Evolutionary conservation across 2,888 invertebrate species (phyloP).

Genomic region (Neoitamus cyanurus): DNA sequence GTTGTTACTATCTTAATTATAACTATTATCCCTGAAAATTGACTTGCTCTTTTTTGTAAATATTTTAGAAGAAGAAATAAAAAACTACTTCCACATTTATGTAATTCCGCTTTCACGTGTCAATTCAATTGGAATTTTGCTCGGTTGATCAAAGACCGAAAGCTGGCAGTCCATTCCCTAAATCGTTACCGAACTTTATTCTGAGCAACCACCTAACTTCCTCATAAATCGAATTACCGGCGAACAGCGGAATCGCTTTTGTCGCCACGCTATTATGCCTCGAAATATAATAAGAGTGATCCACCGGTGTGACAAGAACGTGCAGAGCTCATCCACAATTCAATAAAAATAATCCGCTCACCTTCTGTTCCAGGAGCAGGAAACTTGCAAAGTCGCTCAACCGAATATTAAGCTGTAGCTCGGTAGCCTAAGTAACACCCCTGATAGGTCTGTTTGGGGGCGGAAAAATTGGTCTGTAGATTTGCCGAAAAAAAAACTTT

Average conservation of each 20-base stretch:
- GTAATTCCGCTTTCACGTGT: background rate
- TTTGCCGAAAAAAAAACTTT: background rate
- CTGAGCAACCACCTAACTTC: background rate
- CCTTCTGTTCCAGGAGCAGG: background rate
- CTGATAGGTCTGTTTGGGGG: background rate
- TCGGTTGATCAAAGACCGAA: background rate
- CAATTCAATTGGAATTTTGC: background rate
- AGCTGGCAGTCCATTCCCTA: background rate
- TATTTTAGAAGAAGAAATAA: background rate
- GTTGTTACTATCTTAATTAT: background rate
- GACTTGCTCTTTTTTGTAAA: background rate
- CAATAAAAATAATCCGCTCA: constrained; percentile 1
- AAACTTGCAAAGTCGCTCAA: background rate
- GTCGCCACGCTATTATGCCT: background rate
- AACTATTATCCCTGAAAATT: background rate
- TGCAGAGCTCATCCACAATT: background rate
- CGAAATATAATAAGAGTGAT: background rate
- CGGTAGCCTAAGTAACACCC: background rate
- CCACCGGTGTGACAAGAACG: background rate
- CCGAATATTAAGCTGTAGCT: background rate
- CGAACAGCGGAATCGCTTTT: background rate
- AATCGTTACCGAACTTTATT: background rate
- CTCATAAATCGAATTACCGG: background rate
- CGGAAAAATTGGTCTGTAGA: background rate
- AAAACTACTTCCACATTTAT: background rate